Evolutionary conservation across 2,113 vertebrate species (phyloP).

Genomic region (Nothocercus nigrocapillus): DNA sequence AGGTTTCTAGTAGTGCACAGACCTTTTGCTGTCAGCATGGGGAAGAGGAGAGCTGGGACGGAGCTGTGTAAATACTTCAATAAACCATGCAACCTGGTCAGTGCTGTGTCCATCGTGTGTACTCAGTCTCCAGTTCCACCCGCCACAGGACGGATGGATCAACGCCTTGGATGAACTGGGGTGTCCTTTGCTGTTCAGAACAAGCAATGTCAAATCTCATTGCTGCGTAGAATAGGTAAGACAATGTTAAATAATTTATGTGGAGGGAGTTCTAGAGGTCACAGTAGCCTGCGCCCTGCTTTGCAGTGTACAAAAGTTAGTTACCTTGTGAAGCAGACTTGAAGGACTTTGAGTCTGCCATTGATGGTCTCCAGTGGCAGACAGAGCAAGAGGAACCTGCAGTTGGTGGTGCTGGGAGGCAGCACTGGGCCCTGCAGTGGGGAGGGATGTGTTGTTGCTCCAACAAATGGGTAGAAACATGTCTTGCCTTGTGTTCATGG

Average conservation of each 20-base stretch:
- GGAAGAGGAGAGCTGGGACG: not conserved
- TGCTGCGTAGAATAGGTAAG: not conserved
- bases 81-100: not conserved
- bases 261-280: not conserved
- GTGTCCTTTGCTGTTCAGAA: not conserved
- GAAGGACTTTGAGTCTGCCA: not conserved
- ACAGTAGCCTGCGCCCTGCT: accelerated
- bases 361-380: not conserved
- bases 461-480: not conserved
- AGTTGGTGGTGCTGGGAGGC: not conserved
- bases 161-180: not conserved
- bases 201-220: not conserved
- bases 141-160: not conserved
- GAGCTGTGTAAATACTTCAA: constrained; percentile 10
- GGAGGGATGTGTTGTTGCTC: not conserved
- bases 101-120: not conserved
- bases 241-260: not conserved
- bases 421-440: accelerated
- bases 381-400: accelerated
- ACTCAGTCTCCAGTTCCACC: not conserved
- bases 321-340: not conserved
- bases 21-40: not conserved
- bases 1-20: accelerated
- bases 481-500: accelerated
- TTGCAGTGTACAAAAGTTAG: not conserved